Conservation (phyloP, 37 sponge, comb jelly and placozoan genomes). For the Chondrilla cf. caribensis region DNA sequence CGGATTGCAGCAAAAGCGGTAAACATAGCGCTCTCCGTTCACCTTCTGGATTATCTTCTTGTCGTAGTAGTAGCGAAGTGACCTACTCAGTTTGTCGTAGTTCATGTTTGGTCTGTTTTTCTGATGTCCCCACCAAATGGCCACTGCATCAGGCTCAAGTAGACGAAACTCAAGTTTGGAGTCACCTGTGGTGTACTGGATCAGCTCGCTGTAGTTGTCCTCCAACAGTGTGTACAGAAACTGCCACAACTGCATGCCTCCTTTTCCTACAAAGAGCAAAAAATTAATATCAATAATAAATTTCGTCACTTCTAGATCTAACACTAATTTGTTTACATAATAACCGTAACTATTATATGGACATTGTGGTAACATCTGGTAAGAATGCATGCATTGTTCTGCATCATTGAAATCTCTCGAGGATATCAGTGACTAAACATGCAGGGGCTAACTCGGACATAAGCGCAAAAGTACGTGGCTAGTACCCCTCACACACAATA, state of each 20-base stretch:
- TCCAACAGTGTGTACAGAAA: constrained; percentile 76
- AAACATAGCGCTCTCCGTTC: constrained; percentile 75
- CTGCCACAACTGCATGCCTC: constrained; percentile 88
- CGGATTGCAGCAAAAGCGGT: constrained; percentile 73
- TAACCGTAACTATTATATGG: too few species aligned
- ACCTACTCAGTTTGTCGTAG: constrained; percentile 86
- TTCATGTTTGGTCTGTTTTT: constrained; percentile 85
- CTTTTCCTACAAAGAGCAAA: constrained; percentile 53
- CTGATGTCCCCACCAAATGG: constrained; percentile 86
- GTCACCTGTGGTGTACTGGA: constrained; percentile 62
- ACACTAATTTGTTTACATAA: too few species aligned
- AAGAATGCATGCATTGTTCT: too few species aligned
- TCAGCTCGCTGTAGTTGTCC: constrained; percentile 58
- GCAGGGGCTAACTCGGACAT: too few species aligned
- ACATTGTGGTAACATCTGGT: too few species aligned
- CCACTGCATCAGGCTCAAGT: constrained; percentile 82
- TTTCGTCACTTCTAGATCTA: too few species aligned
- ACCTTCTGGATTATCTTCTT: constrained; percentile 81
- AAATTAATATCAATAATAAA: not conserved
- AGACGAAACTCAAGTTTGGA: constrained; percentile 63
- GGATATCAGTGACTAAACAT: too few species aligned
- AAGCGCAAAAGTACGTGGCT: too few species aligned
- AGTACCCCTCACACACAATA: too few species aligned
- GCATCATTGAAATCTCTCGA: too few species aligned
- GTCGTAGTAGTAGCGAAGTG: constrained; percentile 87